Evolutionary conservation across 2,797 vertebrate genomes (phyloP).

Genomic region (Meriones psammophilus): DNA sequence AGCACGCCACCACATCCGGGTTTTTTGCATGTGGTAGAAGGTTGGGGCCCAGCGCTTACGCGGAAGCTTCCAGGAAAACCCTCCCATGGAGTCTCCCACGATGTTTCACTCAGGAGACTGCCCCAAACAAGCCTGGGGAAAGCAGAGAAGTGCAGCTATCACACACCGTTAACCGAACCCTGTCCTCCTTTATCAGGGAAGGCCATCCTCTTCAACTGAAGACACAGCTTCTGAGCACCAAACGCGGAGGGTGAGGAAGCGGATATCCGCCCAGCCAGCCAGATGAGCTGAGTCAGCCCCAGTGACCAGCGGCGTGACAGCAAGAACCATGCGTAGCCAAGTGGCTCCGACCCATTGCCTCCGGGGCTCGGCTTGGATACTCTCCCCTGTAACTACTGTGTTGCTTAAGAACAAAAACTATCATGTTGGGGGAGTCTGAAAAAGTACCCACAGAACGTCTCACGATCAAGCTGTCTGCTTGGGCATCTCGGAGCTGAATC

Average conservation of each 20-base stretch:
- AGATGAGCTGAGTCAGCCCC: not conserved
- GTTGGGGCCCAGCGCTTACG: not conserved
- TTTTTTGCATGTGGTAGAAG: not conserved
- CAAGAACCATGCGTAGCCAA: too few species aligned
- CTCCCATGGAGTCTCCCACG: not conserved
- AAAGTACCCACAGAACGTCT: not conserved
- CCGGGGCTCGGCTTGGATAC: not conserved
- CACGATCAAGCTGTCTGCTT: not conserved
- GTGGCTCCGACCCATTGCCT: not conserved
- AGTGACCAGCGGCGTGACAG: not conserved
- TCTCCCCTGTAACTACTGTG: not conserved
- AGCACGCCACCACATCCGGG: too few species aligned
- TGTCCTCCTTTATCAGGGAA: not conserved
- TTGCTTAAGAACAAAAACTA: not conserved
- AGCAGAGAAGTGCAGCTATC: not conserved
- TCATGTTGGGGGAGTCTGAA: not conserved
- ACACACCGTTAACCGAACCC: not conserved
- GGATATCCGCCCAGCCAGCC: not conserved
- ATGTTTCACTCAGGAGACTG: not conserved
- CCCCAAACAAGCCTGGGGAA: not conserved
- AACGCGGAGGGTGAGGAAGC: not conserved
- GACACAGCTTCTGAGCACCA: not conserved
- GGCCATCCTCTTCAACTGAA: not conserved
- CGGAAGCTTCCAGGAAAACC: not conserved
- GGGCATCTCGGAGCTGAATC: not conserved